phyloP scores from a whole-genome alignment of 2,888 invertebrate species.

The Aethes cnicana region DNA sequence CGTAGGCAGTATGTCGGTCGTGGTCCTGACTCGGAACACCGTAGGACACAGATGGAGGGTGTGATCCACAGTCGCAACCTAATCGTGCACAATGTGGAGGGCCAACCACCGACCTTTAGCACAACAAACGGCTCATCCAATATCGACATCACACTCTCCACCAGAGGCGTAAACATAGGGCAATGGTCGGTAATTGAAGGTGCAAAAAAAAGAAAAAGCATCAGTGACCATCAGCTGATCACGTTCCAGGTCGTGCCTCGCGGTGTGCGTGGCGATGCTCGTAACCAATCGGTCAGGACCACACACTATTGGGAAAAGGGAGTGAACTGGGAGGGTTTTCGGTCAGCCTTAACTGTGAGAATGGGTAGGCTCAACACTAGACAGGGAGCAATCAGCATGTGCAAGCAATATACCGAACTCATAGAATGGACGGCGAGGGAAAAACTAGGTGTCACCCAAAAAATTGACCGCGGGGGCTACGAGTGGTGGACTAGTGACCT shows the following conservation, averaged over 20 bases:
- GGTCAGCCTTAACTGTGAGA: background rate
- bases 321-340: background rate
- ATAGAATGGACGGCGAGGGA: constrained; percentile 10
- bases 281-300: too few species aligned
- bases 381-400: constrained; percentile 2
- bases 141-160: constrained; percentile 37
- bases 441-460: constrained; percentile 6
- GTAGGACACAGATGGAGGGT: background rate
- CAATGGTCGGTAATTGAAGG: constrained; percentile 35
- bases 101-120: constrained; percentile 31
- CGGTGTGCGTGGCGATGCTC: too few species aligned
- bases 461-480: constrained; percentile 9
- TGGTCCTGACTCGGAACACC: background rate
- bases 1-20: constrained; percentile 14
- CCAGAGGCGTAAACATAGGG: background rate
- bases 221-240: background rate
- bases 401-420: constrained; percentile 1
- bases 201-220: too few species aligned
- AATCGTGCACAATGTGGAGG: background rate
- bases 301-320: background rate
- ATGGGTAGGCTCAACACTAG: background rate
- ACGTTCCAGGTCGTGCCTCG: background rate
- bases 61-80: background rate
- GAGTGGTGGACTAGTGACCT: constrained; percentile 33
- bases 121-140: constrained; percentile 35